Percentiles rank a stretch among this genome's conserved stretches.
Conservation (phyloP, 2,113 vertebrate genomes). For the Hoplias malabaricus region DNA sequence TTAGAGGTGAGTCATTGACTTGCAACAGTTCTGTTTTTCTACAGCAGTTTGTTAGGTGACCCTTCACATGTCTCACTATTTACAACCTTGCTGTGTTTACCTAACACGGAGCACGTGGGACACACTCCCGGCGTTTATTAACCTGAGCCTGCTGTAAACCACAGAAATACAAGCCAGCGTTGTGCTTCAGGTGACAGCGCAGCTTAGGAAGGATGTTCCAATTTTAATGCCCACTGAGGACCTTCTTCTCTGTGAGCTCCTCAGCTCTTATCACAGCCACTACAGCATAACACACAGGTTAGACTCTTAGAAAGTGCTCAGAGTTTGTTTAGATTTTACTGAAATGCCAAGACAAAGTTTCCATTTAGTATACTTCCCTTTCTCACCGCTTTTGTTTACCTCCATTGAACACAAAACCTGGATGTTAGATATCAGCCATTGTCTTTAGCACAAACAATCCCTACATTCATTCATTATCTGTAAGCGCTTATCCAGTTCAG, state of each 20-base stretch:
- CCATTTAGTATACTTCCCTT: background rate
- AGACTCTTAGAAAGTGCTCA: background rate
- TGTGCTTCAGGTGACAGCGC: background rate
- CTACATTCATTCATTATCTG: too few species aligned
- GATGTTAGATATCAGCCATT: background rate
- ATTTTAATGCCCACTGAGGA: background rate
- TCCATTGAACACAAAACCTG: slow-evolving; percentile 32
- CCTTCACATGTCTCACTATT: slow-evolving; percentile 30
- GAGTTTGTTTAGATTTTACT: background rate
- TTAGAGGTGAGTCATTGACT: slow-evolving; percentile 9
- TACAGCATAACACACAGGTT: background rate
- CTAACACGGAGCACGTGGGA: background rate
- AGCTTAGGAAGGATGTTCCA: background rate
- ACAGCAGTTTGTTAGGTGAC: slow-evolving; percentile 23
- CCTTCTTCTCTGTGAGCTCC: background rate
- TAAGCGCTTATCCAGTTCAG: too few species aligned
- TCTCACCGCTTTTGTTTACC: too few species aligned
- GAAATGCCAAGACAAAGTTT: background rate
- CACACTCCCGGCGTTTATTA: background rate
- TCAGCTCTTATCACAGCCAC: background rate
- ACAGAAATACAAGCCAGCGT: background rate
- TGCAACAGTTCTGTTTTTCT: slow-evolving; percentile 8
- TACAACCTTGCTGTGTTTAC: slow-evolving; percentile 10
- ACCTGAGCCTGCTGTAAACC: background rate
- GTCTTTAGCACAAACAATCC: background rate